Conservation (phyloP, 1,140 invertebrate species). For the Calosoma granatense region DNA sequence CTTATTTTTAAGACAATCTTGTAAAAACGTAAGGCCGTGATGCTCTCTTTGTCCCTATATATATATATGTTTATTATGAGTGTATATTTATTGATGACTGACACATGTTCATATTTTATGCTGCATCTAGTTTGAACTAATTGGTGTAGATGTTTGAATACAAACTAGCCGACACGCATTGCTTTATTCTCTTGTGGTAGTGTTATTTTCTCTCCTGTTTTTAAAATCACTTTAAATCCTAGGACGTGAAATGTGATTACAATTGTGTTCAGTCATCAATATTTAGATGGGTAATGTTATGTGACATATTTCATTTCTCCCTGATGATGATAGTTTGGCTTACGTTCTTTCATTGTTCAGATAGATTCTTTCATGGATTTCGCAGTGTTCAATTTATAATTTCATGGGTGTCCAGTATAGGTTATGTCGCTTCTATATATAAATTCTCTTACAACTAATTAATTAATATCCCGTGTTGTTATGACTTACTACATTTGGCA, state of each 20-base stretch:
- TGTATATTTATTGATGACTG: neutral
- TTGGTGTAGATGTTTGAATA: neutral
- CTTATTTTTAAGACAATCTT: conserved; percentile 6
- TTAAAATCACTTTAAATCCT: neutral
- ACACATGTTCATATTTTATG: neutral
- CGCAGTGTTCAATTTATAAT: neutral
- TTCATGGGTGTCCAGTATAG: neutral
- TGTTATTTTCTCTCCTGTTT: neutral
- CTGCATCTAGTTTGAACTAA: neutral
- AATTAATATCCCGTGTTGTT: too few species aligned
- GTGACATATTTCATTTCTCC: too few species aligned
- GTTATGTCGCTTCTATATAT: too few species aligned
- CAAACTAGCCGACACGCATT: neutral
- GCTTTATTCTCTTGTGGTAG: neutral
- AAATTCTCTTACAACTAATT: too few species aligned
- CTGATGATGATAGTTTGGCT: too few species aligned
- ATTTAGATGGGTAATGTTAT: too few species aligned
- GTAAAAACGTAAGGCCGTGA: neutral
- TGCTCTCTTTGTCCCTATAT: neutral
- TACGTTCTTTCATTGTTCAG: neutral
- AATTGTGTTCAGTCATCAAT: too few species aligned
- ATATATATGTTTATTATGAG: neutral
- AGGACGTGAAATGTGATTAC: neutral
- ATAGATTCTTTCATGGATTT: too few species aligned
- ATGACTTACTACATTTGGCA: too few species aligned